Evolutionary conservation across 1,140 invertebrate species (phyloP), one percentile per base, ranked within the genome.

Genomic region (Drosophila leontia): DNA sequence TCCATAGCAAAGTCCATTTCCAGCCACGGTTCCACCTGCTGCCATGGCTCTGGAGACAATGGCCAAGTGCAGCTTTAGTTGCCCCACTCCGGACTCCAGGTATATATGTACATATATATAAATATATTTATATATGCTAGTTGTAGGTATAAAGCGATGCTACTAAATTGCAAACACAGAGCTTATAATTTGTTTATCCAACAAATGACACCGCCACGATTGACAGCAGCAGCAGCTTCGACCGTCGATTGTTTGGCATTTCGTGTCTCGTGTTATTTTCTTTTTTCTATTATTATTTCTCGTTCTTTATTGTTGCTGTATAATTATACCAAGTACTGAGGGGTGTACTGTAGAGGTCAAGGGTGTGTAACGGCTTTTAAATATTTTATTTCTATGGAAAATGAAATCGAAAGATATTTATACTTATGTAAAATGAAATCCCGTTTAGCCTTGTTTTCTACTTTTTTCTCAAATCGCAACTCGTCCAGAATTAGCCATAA

Each of bases 131-230:
- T 23, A 47, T 47, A 13, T 47, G 23, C 7, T 4, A 26, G 19
- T 15, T 26, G 15, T 48, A 1, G 15, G 26, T 32, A 50, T 13
- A 11, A 29, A 37, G 34, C 12, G 12, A 17, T 39, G 35, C 53
- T 53, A 70, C 34, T 56, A 56, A 70, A 68, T 70, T 68, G 67
- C 61, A 48, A 17, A 35, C 29, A 55, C 39, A 72, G 44, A 56
- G 51, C 58, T 63, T 78, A 42, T 71, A 63, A 78, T 78, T 74
- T 72, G 57, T 74, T 45, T 58, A 71, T 37, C 39, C 62, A 74
- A 62, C 62, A 74, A 60, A 69, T 69, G 35, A 50, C 29, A 37
- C 45, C 32, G 48, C 65, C 48, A 50, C 60, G 41, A 68, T 68
- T 48, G 45, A 12, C 58, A 45, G 42, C 17, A 7, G 17, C 29